A percentile compares a stretch with the other conserved stretches of the same genome.
phyloP scores from a whole-genome alignment of 1,140 invertebrate species.

The Streblospio benedicti region DNA sequence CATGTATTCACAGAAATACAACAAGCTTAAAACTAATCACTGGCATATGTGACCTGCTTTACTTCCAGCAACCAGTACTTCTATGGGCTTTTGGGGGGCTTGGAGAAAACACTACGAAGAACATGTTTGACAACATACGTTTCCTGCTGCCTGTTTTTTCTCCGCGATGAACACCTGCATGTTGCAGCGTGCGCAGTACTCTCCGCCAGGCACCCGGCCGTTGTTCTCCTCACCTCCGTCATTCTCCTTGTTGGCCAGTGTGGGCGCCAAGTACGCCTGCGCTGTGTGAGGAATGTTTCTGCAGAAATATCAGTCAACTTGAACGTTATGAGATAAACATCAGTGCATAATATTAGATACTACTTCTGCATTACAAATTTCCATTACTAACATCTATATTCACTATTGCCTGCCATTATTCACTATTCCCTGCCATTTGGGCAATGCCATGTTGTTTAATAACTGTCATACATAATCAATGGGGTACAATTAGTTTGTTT shows the following conservation, averaged over 20 bases:
- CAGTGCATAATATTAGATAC: background rate
- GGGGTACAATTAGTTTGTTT: background rate
- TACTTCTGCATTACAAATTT: background rate
- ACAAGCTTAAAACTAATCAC: too few relatives aligned
- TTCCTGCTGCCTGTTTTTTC: background rate
- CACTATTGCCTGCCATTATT: background rate
- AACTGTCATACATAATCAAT: background rate
- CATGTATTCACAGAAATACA: too few relatives aligned
- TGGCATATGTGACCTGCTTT: background rate
- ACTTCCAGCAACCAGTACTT: background rate
- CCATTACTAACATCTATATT: background rate
- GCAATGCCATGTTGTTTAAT: background rate
- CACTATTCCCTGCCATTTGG: background rate
- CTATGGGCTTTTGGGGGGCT: background rate
- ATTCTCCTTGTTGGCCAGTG: background rate
- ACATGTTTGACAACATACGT: background rate
- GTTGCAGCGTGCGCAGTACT: background rate
- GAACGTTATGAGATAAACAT: background rate
- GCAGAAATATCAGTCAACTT: background rate
- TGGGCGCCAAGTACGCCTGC: slow-evolving; percentile 4
- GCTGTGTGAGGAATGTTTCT: slow-evolving; percentile 10
- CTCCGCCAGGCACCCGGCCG: background rate
- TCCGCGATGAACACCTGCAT: slow-evolving; percentile 6
- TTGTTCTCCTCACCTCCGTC: background rate
- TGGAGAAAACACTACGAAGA: background rate